Percentiles rank a stretch among this genome's conserved stretches.
These are phyloP conservation scores for Erynnis tages DNA, from an alignment of 2,888 invertebrate species.

Conservation along the genomic window DNA sequence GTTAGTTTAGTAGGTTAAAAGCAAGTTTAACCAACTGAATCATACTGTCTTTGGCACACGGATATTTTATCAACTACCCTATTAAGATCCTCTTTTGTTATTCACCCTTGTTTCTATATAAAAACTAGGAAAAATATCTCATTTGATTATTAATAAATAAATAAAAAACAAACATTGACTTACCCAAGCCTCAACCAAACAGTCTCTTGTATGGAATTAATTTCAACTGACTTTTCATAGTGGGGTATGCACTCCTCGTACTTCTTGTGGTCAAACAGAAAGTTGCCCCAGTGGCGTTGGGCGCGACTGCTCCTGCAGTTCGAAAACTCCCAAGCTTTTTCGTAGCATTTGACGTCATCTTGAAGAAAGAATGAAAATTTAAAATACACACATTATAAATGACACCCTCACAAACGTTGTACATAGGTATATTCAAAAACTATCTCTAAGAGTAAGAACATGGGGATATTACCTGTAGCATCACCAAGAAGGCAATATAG, in stretches of 20 bases:
- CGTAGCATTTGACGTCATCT: constrained; percentile 89
- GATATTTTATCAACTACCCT: too few relatives aligned
- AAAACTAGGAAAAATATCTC: too few relatives aligned
- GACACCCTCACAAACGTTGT: too few relatives aligned
- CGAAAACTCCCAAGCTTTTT: constrained; percentile 96
- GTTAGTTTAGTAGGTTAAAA: too few relatives aligned
- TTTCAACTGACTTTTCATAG: constrained; percentile 89
- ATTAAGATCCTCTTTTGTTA: too few relatives aligned
- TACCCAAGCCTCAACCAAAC: constrained; percentile 92
- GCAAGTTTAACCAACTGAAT: too few relatives aligned
- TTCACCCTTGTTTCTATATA: too few relatives aligned
- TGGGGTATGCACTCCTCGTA: constrained; percentile 91
- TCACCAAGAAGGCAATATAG: constrained; percentile 96
- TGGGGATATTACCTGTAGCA: constrained; percentile 74
- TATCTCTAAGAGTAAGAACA: neutral
- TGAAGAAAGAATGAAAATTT: too few relatives aligned
- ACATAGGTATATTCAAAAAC: too few relatives aligned
- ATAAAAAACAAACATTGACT: constrained; percentile 33
- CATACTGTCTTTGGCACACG: too few relatives aligned
- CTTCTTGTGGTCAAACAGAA: constrained; percentile 87
- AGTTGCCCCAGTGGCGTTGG: constrained; percentile 93
- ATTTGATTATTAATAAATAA: too few relatives aligned
- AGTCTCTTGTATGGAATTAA: constrained; percentile 93
- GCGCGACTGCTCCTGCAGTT: constrained; percentile 90
- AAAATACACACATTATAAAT: too few relatives aligned